These are phyloP conservation scores for Didymodactylos carnosus DNA, from an alignment of 2,888 invertebrate genomes.

Conservation along the genomic window DNA sequence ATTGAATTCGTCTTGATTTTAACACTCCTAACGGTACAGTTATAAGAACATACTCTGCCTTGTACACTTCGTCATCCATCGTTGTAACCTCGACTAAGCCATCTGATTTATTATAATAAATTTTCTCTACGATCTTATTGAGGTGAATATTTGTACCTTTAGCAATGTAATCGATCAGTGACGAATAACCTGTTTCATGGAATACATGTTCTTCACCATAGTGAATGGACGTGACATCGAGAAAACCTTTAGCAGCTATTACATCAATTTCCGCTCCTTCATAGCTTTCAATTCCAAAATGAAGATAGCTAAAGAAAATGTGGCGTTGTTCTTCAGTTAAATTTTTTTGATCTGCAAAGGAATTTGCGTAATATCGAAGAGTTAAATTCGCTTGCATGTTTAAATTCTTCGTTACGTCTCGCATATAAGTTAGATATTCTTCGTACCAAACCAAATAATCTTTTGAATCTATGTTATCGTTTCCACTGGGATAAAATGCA, in stretches of 20 bases:
- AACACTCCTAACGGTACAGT: slow-evolving; percentile 85
- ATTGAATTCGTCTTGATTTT: slow-evolving; percentile 37
- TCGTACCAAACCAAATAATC: neutral
- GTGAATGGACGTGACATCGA: neutral
- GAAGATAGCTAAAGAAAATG: neutral
- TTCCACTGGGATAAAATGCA: neutral
- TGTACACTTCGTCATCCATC: neutral
- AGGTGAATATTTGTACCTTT: neutral
- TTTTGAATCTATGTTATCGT: no score
- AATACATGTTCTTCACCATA: neutral
- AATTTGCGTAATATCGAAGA: neutral
- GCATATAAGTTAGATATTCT: neutral
- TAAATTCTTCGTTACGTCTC: neutral
- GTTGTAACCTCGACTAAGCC: neutral
- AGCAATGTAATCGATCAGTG: neutral
- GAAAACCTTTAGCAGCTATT: neutral
- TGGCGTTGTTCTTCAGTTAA: neutral
- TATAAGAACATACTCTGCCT: slow-evolving; percentile 78
- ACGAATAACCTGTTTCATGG: neutral
- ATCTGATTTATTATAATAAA: neutral
- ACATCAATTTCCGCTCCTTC: neutral
- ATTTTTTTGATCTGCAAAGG: neutral
- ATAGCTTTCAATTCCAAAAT: neutral
- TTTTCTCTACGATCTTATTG: neutral
- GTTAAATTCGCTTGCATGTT: neutral